Evolutionary conservation across 2,797 vertebrate genomes (phyloP).

Genomic region (Phataginus tetradactyla): DNA sequence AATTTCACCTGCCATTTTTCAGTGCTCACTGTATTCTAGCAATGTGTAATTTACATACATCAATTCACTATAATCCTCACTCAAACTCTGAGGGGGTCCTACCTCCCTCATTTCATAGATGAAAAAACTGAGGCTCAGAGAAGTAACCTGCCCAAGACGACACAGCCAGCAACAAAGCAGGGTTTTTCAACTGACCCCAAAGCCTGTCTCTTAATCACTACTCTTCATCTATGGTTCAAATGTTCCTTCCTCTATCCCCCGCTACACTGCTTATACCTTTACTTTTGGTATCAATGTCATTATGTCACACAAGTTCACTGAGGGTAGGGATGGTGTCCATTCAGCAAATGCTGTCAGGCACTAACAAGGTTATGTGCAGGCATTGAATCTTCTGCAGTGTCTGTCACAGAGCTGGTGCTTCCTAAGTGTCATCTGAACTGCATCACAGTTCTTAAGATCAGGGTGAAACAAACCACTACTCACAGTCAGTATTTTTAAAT

Average conservation of each 20-base stretch:
- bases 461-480: background rate
- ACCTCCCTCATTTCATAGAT: background rate
- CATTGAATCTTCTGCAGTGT: background rate
- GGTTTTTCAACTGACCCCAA: conserved; percentile 3
- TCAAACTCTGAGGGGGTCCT: background rate
- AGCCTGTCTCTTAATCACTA: background rate
- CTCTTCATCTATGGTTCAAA: background rate
- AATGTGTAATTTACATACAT: background rate
- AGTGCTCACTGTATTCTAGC: background rate
- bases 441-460: background rate
- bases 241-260: background rate
- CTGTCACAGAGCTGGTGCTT: background rate
- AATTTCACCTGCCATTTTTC: background rate
- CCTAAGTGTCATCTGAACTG: background rate
- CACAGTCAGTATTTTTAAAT: conserved; percentile 40
- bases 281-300: background rate
- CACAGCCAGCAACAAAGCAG: background rate
- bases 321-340: background rate
- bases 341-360: background rate
- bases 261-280: background rate
- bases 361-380: background rate
- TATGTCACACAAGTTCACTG: background rate
- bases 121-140: background rate
- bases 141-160: background rate
- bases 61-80: background rate